Base-by-base conservation (phyloP, 2,797 vertebrate species). In the Sebastes miniatus region DNA sequence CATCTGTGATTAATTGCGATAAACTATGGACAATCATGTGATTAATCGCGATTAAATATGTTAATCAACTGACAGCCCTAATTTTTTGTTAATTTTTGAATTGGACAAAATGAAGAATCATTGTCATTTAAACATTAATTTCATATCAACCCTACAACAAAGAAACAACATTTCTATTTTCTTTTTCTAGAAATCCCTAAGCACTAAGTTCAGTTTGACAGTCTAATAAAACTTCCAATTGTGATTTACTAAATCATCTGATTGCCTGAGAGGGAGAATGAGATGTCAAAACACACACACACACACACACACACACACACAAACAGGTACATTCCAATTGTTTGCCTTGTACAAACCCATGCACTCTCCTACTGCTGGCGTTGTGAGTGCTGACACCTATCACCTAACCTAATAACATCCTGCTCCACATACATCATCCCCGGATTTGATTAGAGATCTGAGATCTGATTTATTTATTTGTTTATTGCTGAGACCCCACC, bases 391-490 rank as follows among this genome's bases (percentile, higher is more conserved):
- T 94, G 94, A 94, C 90, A 93, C 88, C 83, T 84, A 90, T 92
- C 89, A 89, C 87, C 91, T 89, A 91, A 92, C 89, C 88, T 91
- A 95, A 95, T 95, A 94, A 93, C 88, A 87, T 80, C 78, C 64
- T 73, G 81, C 88, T 84, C 89, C 90, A 81, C 93, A 93, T 95
- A 91, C 79, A 93, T 95, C 90, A 93, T 89, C 73, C 76, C 79
- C 25, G 68, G 85, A 95, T 95, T 94, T 86, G 93, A 96, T 96
- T 96, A 95, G 87, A 89, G 83, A 91, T 86, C 81, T 92, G 87
- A 89, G 83, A 90, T 87, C 78, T 92, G 92, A 95, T 95, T 95
- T 96, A 95, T 96, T 96, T 95, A 95, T 95, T 95, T 95, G 94
- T 95, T 95, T 95, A 93, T 92, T 73, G 74, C 87, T 65, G 85